Conservation (phyloP, 2,797 vertebrate species). For the Periparus ater region DNA sequence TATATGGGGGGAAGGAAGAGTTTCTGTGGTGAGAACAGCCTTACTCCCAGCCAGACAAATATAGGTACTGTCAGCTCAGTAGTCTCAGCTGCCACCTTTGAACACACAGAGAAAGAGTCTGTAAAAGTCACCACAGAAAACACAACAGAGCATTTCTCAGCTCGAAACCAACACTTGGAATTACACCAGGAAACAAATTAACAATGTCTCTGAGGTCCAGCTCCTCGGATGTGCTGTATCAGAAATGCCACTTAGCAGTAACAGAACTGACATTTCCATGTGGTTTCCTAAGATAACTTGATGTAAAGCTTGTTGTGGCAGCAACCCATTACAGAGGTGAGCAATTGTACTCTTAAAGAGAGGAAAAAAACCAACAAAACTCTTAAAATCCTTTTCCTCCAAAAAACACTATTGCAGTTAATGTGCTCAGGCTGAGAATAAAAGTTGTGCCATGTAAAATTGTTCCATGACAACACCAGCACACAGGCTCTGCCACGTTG, state of each 20-base stretch:
- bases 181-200: slow-evolving; percentile 40
- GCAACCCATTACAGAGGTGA: neutral
- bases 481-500: fast-evolving
- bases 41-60: neutral
- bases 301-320: neutral
- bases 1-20: neutral
- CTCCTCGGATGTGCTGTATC: neutral
- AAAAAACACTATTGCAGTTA: neutral
- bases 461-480: neutral
- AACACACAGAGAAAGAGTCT: neutral
- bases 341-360: neutral
- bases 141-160: neutral
- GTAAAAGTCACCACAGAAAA: neutral
- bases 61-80: neutral
- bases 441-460: neutral
- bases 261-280: neutral
- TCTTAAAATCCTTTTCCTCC: neutral
- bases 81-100: neutral
- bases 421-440: neutral
- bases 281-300: slow-evolving; percentile 16
- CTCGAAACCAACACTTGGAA: slow-evolving; percentile 20
- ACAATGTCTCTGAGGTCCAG: slow-evolving; percentile 10
- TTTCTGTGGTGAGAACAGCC: neutral
- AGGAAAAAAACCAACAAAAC: fast-evolving
- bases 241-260: slow-evolving; percentile 19